Conservation (phyloP, 2,113 vertebrate species). For the Megaceryle maxima region DNA sequence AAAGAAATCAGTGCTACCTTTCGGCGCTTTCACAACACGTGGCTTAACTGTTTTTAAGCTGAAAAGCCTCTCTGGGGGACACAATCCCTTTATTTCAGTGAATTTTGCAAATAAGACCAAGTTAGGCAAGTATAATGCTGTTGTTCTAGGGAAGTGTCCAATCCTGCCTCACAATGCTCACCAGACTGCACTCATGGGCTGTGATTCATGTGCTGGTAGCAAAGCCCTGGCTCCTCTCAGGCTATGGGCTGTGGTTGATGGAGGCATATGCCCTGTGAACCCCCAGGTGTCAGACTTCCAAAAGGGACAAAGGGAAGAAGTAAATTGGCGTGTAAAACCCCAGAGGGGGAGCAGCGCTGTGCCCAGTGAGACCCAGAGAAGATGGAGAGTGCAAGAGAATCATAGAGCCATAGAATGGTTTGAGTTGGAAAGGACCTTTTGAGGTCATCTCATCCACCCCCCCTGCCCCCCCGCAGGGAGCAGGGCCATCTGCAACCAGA, state of each 20-base stretch:
- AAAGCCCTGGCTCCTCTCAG: background rate
- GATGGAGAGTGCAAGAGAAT: accelerated
- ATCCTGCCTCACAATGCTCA: background rate
- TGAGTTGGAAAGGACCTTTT: background rate
- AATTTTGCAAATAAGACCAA: background rate
- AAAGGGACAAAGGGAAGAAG: background rate
- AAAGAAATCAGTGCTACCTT: background rate
- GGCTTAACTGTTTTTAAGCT: background rate
- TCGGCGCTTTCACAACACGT: accelerated
- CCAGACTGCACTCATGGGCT: background rate
- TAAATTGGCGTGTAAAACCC: accelerated
- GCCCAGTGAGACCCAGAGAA: accelerated
- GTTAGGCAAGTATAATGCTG: background rate
- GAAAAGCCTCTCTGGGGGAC: background rate
- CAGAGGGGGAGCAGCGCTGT: accelerated
- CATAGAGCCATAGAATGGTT: background rate
- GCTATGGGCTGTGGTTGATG: background rate
- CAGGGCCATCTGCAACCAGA: too few relatives aligned
- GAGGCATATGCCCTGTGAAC: background rate
- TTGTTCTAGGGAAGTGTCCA: background rate
- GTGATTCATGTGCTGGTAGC: background rate
- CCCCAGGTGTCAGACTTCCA: background rate
- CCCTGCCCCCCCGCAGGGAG: too few relatives aligned
- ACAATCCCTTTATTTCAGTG: background rate
- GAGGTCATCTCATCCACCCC: too few relatives aligned